Conservation (phyloP, 2,888 invertebrate genomes). For the Aspidiotus destructor region DNA sequence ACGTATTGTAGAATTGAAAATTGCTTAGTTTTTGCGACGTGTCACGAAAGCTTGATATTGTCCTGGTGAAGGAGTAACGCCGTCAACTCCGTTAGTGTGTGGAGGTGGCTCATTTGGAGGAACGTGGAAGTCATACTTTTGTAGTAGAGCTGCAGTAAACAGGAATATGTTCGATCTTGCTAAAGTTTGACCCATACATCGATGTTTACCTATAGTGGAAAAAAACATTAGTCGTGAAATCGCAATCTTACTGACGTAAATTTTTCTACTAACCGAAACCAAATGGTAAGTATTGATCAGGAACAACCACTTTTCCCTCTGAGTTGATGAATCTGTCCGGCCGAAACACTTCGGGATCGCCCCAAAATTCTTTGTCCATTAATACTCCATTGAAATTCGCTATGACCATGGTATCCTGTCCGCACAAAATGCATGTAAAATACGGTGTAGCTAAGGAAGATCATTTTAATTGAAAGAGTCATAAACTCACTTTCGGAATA, state of each 20-base stretch:
- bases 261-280: constrained; percentile 51
- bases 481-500: constrained; percentile 60
- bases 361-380: constrained; percentile 57
- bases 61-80: constrained; percentile 65
- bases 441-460: neutral
- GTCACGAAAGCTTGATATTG: constrained; percentile 60
- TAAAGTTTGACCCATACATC: constrained; percentile 72
- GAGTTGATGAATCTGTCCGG: constrained; percentile 62
- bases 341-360: constrained; percentile 59
- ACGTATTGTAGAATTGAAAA: no score
- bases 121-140: constrained; percentile 58
- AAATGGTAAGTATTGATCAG: constrained; percentile 66
- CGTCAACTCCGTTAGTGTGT: constrained; percentile 58
- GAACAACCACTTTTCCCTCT: constrained; percentile 51
- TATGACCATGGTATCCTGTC: constrained; percentile 67
- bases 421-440: neutral
- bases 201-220: constrained; percentile 49
- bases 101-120: constrained; percentile 57
- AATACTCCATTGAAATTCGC: constrained; percentile 63
- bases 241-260: constrained; percentile 1
- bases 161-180: constrained; percentile 70
- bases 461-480: neutral
- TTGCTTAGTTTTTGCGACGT: constrained; percentile 41
- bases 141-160: constrained; percentile 62
- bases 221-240: constrained; percentile 3